Percentiles rank a stretch among this genome's conserved stretches.
These are phyloP conservation scores for Epizoanthus rinbou DNA, from an alignment of 92 coral and sea anemone species.

Conservation along the genomic window DNA sequence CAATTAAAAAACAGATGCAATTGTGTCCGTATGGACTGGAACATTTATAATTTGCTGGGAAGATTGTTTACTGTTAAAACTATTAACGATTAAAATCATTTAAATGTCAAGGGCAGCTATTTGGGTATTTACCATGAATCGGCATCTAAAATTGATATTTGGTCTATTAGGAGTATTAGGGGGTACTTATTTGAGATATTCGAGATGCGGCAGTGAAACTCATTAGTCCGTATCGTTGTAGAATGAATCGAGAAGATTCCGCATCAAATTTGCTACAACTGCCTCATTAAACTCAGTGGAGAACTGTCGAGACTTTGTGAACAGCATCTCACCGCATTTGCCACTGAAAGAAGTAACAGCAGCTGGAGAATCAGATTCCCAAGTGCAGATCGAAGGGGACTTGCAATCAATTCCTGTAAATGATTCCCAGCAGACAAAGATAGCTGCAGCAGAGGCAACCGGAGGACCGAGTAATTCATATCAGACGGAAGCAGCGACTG, in stretches of 20 bases:
- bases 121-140: too few relatives aligned
- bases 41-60: too few relatives aligned
- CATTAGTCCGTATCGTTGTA: neutral
- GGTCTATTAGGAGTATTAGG: neutral
- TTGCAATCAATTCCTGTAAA: slow-evolving; percentile 58
- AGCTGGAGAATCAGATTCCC: slow-evolving; percentile 40
- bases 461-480: slow-evolving; percentile 2
- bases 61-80: too few relatives aligned
- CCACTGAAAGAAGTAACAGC: slow-evolving; percentile 71
- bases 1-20: too few relatives aligned
- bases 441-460: neutral
- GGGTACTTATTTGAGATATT: neutral
- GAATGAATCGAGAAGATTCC: slow-evolving; percentile 79
- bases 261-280: slow-evolving; percentile 76
- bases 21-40: too few relatives aligned
- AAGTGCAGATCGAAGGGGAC: slow-evolving; percentile 74
- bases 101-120: too few relatives aligned
- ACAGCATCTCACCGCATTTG: slow-evolving; percentile 60
- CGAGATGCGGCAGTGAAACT: neutral
- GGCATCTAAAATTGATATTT: too few relatives aligned
- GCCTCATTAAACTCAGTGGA: slow-evolving; percentile 58
- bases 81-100: too few relatives aligned
- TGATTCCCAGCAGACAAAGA: slow-evolving; percentile 36
- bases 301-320: slow-evolving; percentile 78
- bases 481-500: neutral